Conservation (phyloP, 2,888 invertebrate genomes). For the Ophion ellenae region DNA sequence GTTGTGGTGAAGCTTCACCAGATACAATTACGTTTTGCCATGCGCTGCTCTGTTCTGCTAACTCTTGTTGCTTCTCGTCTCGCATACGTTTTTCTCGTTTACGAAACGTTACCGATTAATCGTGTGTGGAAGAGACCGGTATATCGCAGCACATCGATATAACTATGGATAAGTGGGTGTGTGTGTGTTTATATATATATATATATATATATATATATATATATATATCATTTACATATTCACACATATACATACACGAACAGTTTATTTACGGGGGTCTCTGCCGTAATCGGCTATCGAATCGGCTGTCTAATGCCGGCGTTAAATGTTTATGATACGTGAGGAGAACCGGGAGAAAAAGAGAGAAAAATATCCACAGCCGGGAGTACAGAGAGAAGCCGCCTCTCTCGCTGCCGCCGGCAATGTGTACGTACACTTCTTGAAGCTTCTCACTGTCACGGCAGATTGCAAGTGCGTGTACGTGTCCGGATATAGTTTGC, state of each 20-base stretch:
- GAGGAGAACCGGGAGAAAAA: constrained; percentile 45
- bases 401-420: constrained; percentile 56
- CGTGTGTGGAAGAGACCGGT: constrained; percentile 38
- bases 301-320: constrained; percentile 71
- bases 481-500: constrained; percentile 29
- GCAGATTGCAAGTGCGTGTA: constrained; percentile 45
- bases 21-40: constrained; percentile 61
- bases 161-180: too few species aligned
- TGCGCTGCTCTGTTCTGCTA: constrained; percentile 27
- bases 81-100: constrained; percentile 26
- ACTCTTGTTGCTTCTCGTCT: constrained; percentile 42
- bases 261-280: constrained; percentile 69
- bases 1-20: constrained; percentile 58
- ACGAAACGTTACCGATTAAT: constrained; percentile 61
- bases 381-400: constrained; percentile 52
- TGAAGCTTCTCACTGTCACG: constrained; percentile 32
- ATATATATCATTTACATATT: not conserved
- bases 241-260: constrained; percentile 7
- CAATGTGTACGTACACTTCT: constrained; percentile 31
- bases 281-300: constrained; percentile 68
- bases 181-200: not conserved
- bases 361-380: constrained; percentile 54
- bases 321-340: constrained; percentile 77
- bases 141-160: constrained; percentile 7
- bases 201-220: not conserved